Percentiles rank a stretch among this genome's conserved stretches.
Evolutionary conservation across 2,888 invertebrate genomes (phyloP).

Genomic region (Trilocha varians): DNA sequence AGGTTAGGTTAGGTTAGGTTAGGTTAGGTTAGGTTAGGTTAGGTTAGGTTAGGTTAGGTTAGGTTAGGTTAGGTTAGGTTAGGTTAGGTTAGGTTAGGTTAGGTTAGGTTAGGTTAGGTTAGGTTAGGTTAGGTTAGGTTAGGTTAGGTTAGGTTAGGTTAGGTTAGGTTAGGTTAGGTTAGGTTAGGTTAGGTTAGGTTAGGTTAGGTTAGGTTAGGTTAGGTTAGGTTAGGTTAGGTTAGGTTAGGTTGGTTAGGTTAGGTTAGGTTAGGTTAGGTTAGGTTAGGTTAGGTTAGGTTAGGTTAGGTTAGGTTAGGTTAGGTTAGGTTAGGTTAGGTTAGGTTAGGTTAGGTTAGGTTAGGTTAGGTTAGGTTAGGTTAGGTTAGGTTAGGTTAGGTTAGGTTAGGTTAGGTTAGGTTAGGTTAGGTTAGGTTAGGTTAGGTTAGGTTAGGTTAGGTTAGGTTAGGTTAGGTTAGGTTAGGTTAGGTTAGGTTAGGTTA

Average conservation of each 20-base stretch:
- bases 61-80: slow-evolving; percentile 18
- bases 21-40: slow-evolving; percentile 20
- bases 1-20: slow-evolving; percentile 22
- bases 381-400: too few relatives aligned
- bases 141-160: slow-evolving; percentile 14
- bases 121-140: slow-evolving; percentile 17
- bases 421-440: too few relatives aligned
- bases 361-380: too few relatives aligned
- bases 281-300: slow-evolving; percentile 14
- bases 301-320: slow-evolving; percentile 13
- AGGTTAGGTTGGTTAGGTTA: too few relatives aligned
- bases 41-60: slow-evolving; percentile 19
- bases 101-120: slow-evolving; percentile 11
- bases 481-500: too few relatives aligned
- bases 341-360: too few relatives aligned
- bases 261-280: slow-evolving; percentile 10
- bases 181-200: slow-evolving; percentile 11
- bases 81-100: slow-evolving; percentile 12
- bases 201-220: slow-evolving; percentile 10
- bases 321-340: slow-evolving; percentile 11
- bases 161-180: slow-evolving; percentile 10
- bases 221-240: slow-evolving; percentile 11
- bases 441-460: too few relatives aligned
- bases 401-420: too few relatives aligned
- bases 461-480: too few relatives aligned